Base-by-base conservation (phyloP, 2,113 vertebrate genomes). In the Oncorhynchus kisutch region DNA sequence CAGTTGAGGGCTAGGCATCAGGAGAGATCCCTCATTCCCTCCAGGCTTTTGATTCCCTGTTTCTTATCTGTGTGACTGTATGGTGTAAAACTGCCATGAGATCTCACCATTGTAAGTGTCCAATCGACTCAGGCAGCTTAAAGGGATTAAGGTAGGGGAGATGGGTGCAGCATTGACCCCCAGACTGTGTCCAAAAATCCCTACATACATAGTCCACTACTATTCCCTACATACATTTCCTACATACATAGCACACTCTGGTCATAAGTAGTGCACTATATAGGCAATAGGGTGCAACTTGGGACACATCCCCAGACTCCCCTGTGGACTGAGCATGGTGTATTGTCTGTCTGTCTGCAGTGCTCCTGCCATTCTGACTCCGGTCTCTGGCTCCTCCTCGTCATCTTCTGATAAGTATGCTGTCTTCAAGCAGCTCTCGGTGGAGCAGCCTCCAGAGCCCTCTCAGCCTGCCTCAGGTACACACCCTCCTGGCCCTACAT, bases 351-450 rank as follows among this genome's bases (percentile, higher is more conserved):
- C 67, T 72, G 49, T 67, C 51, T 51, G 80, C 81, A 99, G 97
- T 84, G 90, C 91, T 67, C 91, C 95, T 79, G 85, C 95, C 76
- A 92, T 98, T 92, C 92, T 99, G 88, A 95, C 96, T 84, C 97
- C 97, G 48, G 87, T 99, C 54, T 93, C 96, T 78, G 96, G 97
- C 74, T 91, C 89, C 83, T 80, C 93, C 0, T 78, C 87, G 2
- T 73, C 94, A 0, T 92, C 96, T 16, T 81, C 91, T 72, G 98
- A 99, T 90, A 99, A 97, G 83, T 99, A 99, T 22, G 96, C 98
- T 67, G 98, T 89, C 67, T 99, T 99, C 89, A 99, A 99, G 93
- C 95, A 96, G 86, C 94, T 99, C 80, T 91, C 93, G 68, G 86
- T 94, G 81, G 96, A 97, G 84, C 96, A 93, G 81, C 90, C 94